A percentile compares a stretch with the other conserved stretches of the same genome.
These are phyloP conservation scores for Oreochromis niloticus DNA, from an alignment of 2,113 vertebrate genomes.

Conservation along the genomic window DNA sequence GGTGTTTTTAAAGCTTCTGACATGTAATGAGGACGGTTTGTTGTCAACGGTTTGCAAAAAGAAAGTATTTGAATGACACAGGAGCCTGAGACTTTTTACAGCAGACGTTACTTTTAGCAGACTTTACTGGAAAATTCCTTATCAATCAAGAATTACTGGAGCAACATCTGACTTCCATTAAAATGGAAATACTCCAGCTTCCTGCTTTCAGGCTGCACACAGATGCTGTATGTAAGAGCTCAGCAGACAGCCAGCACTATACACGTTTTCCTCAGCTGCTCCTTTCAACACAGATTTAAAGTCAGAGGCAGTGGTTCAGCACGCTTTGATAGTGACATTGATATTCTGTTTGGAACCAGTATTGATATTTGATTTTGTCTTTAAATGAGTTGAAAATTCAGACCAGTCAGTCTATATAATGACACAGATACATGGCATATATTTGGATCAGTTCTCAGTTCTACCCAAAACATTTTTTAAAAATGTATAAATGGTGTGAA, in stretches of 20 bases:
- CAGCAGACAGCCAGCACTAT: not conserved
- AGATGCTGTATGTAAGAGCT: not conserved
- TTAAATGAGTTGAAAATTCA: not conserved
- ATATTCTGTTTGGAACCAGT: not conserved
- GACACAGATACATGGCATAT: accelerated
- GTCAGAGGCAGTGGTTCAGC: not conserved
- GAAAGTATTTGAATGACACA: not conserved
- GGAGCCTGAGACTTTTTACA: not conserved
- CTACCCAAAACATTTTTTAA: not conserved
- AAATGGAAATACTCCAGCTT: not conserved
- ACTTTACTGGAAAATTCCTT: not conserved
- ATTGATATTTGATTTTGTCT: not conserved
- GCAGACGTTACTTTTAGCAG: not conserved
- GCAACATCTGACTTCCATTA: constrained; percentile 1
- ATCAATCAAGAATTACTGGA: not conserved
- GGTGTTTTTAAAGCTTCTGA: not conserved
- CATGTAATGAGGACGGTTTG: not conserved
- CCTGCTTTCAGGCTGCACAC: not conserved
- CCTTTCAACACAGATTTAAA: accelerated
- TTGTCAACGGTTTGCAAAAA: not conserved
- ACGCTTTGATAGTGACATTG: not conserved
- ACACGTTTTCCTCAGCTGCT: not conserved
- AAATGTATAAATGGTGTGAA: not conserved
- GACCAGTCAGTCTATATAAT: not conserved
- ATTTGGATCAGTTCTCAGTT: not conserved